Evolutionary conservation across 2,888 invertebrate species (phyloP).

Genomic region (Koerneria pararmatus): DNA sequence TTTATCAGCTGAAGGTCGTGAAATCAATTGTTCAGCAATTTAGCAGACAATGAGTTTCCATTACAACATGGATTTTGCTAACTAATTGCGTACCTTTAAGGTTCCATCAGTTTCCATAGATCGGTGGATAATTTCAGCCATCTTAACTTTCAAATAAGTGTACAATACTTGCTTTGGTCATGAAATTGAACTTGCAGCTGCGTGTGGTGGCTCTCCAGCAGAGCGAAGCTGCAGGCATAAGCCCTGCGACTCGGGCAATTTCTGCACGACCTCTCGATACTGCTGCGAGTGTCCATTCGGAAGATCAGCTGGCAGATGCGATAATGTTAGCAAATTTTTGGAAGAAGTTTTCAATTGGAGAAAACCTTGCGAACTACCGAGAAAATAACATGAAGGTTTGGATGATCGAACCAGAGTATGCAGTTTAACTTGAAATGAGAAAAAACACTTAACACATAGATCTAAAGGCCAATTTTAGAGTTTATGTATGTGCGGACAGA

Average conservation of each 20-base stretch:
- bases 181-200: slow-evolving; percentile 34
- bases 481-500: neutral
- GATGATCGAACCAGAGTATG: neutral
- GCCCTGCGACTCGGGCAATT: slow-evolving; percentile 33
- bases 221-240: slow-evolving; percentile 39
- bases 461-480: neutral
- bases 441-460: neutral
- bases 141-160: neutral
- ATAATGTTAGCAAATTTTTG: slow-evolving; percentile 31
- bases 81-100: too few relatives aligned
- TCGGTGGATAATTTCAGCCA: too few relatives aligned
- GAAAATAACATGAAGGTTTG: neutral
- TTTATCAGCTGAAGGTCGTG: too few relatives aligned
- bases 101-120: too few relatives aligned
- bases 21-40: too few relatives aligned
- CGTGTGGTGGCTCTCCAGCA: slow-evolving; percentile 51
- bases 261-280: slow-evolving; percentile 52
- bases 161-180: neutral
- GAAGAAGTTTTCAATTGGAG: neutral
- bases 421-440: neutral
- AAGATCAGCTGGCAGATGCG: slow-evolving; percentile 46
- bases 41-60: too few relatives aligned
- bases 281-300: slow-evolving; percentile 57
- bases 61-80: too few relatives aligned
- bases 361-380: neutral